Base-by-base conservation (phyloP, 2,888 invertebrate species). In the Parthenolecanium corni region DNA sequence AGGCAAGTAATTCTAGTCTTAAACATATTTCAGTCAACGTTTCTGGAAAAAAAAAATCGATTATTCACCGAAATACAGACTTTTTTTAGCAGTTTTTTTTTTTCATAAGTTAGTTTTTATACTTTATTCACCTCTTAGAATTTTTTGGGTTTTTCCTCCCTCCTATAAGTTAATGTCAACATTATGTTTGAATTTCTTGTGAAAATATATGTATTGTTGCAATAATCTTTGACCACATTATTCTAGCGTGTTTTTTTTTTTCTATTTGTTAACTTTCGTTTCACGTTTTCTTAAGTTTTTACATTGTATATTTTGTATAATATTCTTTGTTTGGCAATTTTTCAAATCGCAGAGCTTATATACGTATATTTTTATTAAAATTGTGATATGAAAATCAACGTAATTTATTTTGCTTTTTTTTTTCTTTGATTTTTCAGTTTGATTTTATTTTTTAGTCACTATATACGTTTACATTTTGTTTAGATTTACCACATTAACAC, bases 211-310 rank as follows among this genome's bases (percentile, higher is more conserved):
- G 14, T 42, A 14, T 42, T 16, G 18, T 18, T 42, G 44, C 44
- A 18, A 18, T 42, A 16, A 42, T 18, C n/a, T 18, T 9, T 18
- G 18, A 42, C n/a, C 5, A 14, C 18, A 18, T 14, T 5, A 14
- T 4, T 42, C 18, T 3, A 14, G 3, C 14, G 4, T 18, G 4
- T 42, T 16, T 42, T 16, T 14, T 42, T 42, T 42, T 4, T 42
- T 42, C 14, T 42, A 42, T 42, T 42, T 42, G 44, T 42, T 42
- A 42, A 42, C 44, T 42, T 42, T 42, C 44, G 44, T 42, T 42
- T 42, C n/a, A 42, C 44, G 44, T 14, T 42, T 42, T 9, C 14
- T 31, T 18, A 42, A 42, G 14, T 42, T 42, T 42, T 42, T 42
- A 16, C 18, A 16, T 42, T 42, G n/a, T 42, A 16, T 16, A 14